Evolutionary conservation across 2,113 vertebrate species (phyloP).

Genomic region (Lynx canadensis): DNA sequence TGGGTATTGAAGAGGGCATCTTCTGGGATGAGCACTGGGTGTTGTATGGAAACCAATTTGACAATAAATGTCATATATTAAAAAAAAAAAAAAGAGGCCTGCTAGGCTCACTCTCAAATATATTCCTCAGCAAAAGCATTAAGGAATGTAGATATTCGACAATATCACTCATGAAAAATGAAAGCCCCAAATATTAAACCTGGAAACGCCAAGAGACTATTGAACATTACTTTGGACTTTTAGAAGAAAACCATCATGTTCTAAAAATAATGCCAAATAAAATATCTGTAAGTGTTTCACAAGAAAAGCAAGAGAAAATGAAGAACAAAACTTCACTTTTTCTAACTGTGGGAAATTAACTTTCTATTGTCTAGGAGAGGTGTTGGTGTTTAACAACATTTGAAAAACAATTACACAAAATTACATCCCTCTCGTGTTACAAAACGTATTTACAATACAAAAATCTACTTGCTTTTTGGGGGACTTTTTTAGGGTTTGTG

Average conservation of each 20-base stretch:
- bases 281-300: background rate
- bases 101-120: background rate
- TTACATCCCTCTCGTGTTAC: background rate
- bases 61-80: too few relatives aligned
- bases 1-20: too few relatives aligned
- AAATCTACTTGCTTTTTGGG: background rate
- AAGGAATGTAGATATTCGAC: background rate
- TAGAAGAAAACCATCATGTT: background rate
- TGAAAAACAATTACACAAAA: slow-evolving; percentile 50
- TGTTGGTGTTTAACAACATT: slow-evolving; percentile 45
- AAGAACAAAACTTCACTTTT: background rate
- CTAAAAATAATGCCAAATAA: background rate
- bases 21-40: too few relatives aligned
- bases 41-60: too few relatives aligned
- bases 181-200: background rate
- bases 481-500: background rate
- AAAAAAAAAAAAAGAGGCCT: background rate
- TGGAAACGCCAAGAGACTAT: background rate
- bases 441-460: background rate
- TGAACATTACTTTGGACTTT: background rate
- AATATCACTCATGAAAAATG: background rate
- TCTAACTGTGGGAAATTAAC: slow-evolving; percentile 32
- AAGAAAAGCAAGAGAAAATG: slow-evolving; percentile 27
- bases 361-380: slow-evolving; percentile 37
- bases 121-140: background rate